Base-by-base conservation (phyloP, 2,888 invertebrate species). In the Yponomeuta evonymella region DNA sequence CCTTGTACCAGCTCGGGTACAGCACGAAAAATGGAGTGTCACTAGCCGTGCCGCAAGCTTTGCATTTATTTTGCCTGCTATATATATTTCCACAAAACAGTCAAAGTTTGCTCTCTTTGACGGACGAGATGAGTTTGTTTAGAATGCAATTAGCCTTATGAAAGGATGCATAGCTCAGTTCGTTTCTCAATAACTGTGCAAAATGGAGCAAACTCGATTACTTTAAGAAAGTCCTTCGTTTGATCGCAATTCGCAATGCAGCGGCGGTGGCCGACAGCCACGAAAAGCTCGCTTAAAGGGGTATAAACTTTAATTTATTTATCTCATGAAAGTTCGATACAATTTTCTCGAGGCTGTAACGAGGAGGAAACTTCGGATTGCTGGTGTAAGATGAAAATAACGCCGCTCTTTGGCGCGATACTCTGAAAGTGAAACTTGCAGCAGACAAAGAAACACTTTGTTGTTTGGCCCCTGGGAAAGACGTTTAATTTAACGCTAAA, bases 261-360 rank as follows among this genome's bases (percentile, higher is more conserved):
- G 15, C 15, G 51, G 51, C 15, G 51, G 51, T 5, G 51, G 51
- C 51, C 51, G 1, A 15, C 51, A 58, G 51, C 51, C 15, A 15
- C 78, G 77, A 43, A 43, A 43, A 43, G 79, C 78, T 81, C 82
- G 80, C 81, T 84, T 85, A 85, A 88, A 85, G 83, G 83, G 85
- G 80, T 85, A 87, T 88, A 85, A 85, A 87, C 81, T 87, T 87
- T 85, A 86, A 88, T 87, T 87, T 85, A 89, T 89, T 88, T 88
- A 88, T 86, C 84, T 84, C 80, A 76, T 74, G 76, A 79, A 86
- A 89, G 83, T 87, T 89, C 74, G 74, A 77, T 75, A 78, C 81
- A 83, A 86, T 81, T 87, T 86, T 78, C 78, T 77, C 80, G 76
- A 77, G 81, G 75, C 76, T 80, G 66, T 80, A 83, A 88, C 85